These are phyloP conservation scores for Petrocephalus sullivani DNA, from an alignment of 2,797 vertebrate genomes.

Conservation along the genomic window DNA sequence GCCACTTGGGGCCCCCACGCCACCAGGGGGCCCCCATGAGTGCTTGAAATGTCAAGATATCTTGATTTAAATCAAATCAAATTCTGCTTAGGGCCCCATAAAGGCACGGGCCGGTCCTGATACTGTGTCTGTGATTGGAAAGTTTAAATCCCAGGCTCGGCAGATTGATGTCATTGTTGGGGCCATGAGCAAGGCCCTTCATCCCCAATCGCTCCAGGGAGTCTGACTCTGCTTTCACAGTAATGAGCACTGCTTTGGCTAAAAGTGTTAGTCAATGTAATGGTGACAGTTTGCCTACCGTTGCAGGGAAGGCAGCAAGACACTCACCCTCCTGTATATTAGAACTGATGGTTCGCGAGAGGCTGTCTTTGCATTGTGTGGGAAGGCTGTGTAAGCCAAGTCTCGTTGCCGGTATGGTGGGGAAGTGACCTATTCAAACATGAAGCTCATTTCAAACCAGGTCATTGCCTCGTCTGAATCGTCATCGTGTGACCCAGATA, in stretches of 20 bases:
- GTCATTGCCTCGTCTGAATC: slow-evolving; percentile 9
- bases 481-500: slow-evolving; percentile 18
- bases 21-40: no score
- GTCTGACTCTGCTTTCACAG: neutral
- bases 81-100: no score
- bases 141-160: neutral
- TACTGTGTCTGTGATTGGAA: neutral
- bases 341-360: neutral
- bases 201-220: neutral
- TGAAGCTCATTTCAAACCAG: slow-evolving; percentile 11
- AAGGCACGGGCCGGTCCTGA: neutral
- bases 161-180: neutral
- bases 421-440: neutral
- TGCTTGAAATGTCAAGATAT: no score
- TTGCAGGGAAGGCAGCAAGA: neutral
- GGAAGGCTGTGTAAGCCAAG: neutral
- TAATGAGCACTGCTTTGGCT: neutral
- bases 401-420: neutral
- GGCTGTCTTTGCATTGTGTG: neutral
- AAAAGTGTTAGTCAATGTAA: neutral
- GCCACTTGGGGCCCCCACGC: no score
- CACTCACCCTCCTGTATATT: no score
- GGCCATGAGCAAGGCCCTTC: neutral
- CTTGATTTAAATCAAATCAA: no score
- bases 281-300: neutral